Evolutionary conservation across 2,888 invertebrate genomes (phyloP), one percentile per base, ranked within the genome.

Genomic region (Oegoconia quadripuncta): DNA sequence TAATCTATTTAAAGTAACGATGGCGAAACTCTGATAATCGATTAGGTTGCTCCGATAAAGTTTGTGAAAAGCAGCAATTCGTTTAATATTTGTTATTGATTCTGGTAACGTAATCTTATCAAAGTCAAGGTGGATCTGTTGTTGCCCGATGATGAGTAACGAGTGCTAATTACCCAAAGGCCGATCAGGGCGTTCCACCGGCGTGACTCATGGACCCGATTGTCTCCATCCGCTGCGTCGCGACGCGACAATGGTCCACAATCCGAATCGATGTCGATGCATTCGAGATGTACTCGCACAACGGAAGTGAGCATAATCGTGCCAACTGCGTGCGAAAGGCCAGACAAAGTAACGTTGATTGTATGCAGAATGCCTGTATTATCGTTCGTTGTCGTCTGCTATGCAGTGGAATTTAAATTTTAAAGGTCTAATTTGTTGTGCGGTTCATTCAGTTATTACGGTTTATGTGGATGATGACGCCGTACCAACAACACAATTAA

Each of bases 101-200:
- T 43, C 26, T 36, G 35, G 36, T 28, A 43, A 42, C 34, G 46
- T 48, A 47, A 52, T 50, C 50, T 54, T 52, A 52, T 52, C 49
- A 39, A 41, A 37, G 40, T 34, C 34, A 39, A 43, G 39, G 42
- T 27, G 16, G 29, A 25, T 29, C 20, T 25, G 17, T 38, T 36
- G 30, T 39, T 39, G 29, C 28, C 59, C 69, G 71, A 78, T 62
- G 66, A 74, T 82, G 84, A 81, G 70, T 79, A 81, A 84, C 68
- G 64, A 66, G 64, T 64, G 62, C 58, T 82, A 79, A 82, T 82
- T 80, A 76, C 69, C 59, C 46, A 66, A 71, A 74, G 74, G 79
- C 73, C 74, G 58, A 61, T 40, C 54, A 62, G 73, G 75, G 75
- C 84, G 75, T 80, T 82, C 79, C 79, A 73, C 66, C 49, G 49